These are phyloP conservation scores for Agrotis clavis DNA, from an alignment of 2,888 invertebrate genomes.

Conservation along the genomic window DNA sequence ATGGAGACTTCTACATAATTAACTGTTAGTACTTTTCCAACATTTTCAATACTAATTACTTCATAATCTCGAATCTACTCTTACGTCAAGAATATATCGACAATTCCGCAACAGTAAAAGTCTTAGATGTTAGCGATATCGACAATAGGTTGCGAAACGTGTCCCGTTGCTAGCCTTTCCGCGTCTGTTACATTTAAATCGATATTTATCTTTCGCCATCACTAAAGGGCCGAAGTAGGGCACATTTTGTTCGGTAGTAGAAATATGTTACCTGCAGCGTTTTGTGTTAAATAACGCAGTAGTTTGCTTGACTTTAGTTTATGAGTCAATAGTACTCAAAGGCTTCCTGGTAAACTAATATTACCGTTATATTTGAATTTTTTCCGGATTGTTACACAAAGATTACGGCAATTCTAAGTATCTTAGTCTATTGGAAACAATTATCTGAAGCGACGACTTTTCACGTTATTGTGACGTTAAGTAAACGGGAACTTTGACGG, in stretches of 20 bases:
- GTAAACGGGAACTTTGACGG: too few species aligned
- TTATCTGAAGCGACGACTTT: too few species aligned
- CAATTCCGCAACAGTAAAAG: constrained; percentile 61
- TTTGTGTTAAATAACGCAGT: constrained; percentile 51
- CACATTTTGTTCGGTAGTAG: constrained; percentile 43
- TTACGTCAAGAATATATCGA: constrained; percentile 67
- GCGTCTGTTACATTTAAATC: constrained; percentile 71
- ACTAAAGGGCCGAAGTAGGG: constrained; percentile 48
- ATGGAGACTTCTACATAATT: constrained; percentile 27
- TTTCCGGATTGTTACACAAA: not conserved
- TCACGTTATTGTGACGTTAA: too few species aligned
- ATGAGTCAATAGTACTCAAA: constrained; percentile 27
- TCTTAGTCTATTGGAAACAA: not conserved
- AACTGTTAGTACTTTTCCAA: constrained; percentile 29
- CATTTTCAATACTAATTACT: constrained; percentile 32
- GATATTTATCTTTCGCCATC: constrained; percentile 60
- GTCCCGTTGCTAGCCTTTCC: constrained; percentile 73
- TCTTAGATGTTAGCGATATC: constrained; percentile 63
- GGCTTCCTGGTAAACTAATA: constrained; percentile 14
- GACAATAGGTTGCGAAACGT: constrained; percentile 72
- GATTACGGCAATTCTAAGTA: not conserved
- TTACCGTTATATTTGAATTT: not conserved
- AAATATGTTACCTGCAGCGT: constrained; percentile 51
- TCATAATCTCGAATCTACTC: constrained; percentile 35
- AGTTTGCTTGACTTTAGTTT: constrained; percentile 25